These are phyloP conservation scores for Apogon hyalosoma DNA, from an alignment of 2,797 vertebrate species.

Conservation along the genomic window DNA sequence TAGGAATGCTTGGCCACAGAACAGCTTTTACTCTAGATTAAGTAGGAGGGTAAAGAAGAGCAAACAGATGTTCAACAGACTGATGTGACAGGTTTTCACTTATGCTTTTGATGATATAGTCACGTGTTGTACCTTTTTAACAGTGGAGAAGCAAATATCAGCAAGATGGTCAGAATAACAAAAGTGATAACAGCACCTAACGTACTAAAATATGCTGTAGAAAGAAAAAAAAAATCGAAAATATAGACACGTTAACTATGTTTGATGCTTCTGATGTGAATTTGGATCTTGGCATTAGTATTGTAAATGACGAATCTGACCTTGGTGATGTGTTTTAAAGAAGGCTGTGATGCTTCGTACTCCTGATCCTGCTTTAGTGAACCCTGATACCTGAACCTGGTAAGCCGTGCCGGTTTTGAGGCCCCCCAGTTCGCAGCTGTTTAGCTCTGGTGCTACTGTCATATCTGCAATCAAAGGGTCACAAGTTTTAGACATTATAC, in stretches of 20 bases:
- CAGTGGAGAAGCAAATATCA: conserved; percentile 57
- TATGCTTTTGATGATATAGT: neutral
- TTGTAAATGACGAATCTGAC: conserved; percentile 43
- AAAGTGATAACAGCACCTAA: conserved; percentile 12
- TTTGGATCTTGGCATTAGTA: neutral
- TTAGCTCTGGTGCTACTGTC: conserved; percentile 67
- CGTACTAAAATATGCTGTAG: conserved; percentile 10
- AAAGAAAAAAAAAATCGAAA: neutral
- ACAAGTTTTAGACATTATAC: neutral
- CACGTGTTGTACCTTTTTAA: conserved; percentile 72
- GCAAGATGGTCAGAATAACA: conserved; percentile 12
- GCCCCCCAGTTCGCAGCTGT: conserved; percentile 62
- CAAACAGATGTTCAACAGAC: no score
- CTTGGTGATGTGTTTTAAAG: conserved; percentile 64
- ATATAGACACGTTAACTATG: neutral
- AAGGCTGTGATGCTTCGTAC: conserved; percentile 56
- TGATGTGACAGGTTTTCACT: neutral
- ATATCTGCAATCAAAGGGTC: conserved; percentile 74
- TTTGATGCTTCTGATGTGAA: neutral
- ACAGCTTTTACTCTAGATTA: conserved; percentile 78
- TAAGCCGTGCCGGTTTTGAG: conserved; percentile 80
- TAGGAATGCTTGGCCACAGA: conserved; percentile 87
- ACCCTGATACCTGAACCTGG: conserved; percentile 82
- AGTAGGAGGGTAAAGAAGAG: neutral
- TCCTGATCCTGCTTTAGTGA: conserved; percentile 85